Conservation (phyloP, 1,140 invertebrate species). For the Drosophila sechellia region DNA sequence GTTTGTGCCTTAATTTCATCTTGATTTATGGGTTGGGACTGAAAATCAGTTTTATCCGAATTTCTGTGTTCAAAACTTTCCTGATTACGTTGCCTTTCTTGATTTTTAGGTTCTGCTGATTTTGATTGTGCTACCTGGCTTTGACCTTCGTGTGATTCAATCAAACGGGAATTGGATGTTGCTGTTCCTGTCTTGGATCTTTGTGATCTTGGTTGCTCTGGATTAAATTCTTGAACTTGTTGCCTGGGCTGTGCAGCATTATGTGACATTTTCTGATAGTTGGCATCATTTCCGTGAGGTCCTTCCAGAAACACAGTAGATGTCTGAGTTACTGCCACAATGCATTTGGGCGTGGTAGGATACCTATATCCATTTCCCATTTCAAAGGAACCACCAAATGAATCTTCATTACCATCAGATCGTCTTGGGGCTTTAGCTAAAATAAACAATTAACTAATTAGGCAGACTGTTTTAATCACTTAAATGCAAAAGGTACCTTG, state of each 20-base stretch:
- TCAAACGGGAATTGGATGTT: neutral
- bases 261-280: too few species aligned
- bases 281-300: too few species aligned
- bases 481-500: neutral
- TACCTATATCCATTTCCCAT: neutral
- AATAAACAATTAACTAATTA: conserved; percentile 6
- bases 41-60: neutral
- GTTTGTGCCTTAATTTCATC: neutral
- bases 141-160: neutral
- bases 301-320: neutral
- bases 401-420: neutral
- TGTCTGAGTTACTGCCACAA: conserved; percentile 18
- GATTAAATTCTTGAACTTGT: too few species aligned
- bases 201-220: neutral
- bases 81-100: neutral
- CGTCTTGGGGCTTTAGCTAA: neutral
- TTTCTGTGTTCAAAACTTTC: neutral
- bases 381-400: neutral
- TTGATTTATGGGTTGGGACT: neutral
- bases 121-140: neutral
- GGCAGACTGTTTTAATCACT: neutral
- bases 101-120: neutral
- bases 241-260: too few species aligned
- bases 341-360: neutral
- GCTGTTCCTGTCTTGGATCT: fast-evolving